Base-by-base conservation (phyloP, 2,797 vertebrate species). In the Lacerta agilis region DNA sequence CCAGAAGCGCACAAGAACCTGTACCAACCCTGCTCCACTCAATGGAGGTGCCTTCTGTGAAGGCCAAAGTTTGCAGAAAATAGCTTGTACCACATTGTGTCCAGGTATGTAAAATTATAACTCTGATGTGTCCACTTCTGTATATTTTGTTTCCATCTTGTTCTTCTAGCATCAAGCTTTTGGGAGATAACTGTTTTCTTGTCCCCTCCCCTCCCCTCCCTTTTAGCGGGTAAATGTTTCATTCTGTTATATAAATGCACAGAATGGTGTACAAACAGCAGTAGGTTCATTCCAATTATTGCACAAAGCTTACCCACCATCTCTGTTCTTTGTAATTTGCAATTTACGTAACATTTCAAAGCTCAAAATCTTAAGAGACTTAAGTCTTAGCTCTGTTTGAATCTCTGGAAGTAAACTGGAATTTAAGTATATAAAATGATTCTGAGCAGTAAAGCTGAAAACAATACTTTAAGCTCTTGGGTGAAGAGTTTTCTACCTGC, bases 41-140 rank as follows among this genome's bases (percentile, higher is more conserved):
- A 99, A 99, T 0, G 99, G 99, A 0, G 99, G 99, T 0, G 97
- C 98, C 93, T 98, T 99, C 96, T 99, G 99, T 20, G 99, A 99
- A 76, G 99, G 99, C 1, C 98, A 98, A 93, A 97, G 97, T 71
- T 97, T 99, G 82, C 99, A 99, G 97, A 99, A 99, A 95, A 98
- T 99, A 93, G 95, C 98, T n/a, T 99, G 99, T 87, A 99, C 98
- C 91, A 98, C 98, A 0, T 95, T 99, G 36, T 99, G 99, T 88
- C 98, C 99, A 97, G 99, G 99, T 99, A 86, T 41, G 76, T 61
- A 4, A 23, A 64, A 64, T 43, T 43, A 36, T 79, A 33, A 89
- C 89, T 94, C 83, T 90, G 3, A 86, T 4, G 67, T 86, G 13
- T n/a, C 10, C 78, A 38, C 36, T 76, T 43, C 11, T 13, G 83